These are phyloP conservation scores for Leucopternis melanops DNA, from an alignment of 2,113 vertebrate genomes.

Conservation along the genomic window DNA sequence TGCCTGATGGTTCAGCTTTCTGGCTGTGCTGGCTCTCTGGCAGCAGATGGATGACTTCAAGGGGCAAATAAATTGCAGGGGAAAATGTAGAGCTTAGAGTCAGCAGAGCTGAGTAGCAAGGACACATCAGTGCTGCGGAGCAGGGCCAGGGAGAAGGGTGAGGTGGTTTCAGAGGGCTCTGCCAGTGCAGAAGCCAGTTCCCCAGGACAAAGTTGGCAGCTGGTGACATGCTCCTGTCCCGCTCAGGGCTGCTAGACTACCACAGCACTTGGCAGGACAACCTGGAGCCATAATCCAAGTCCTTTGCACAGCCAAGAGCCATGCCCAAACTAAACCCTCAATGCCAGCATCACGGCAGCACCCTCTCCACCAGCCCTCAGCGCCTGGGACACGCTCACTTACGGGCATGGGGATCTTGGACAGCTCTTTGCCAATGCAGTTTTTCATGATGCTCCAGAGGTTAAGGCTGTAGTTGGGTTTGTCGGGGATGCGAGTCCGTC, in stretches of 20 bases:
- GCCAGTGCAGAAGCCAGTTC: neutral
- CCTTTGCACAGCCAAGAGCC: neutral
- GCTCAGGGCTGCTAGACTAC: neutral
- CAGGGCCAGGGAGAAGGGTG: neutral
- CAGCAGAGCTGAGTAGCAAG: neutral
- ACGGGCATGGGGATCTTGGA: conserved; percentile 99
- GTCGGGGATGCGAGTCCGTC: conserved; percentile 84
- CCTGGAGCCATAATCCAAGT: neutral
- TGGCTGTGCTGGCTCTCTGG: neutral
- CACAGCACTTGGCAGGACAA: neutral
- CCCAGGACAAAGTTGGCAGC: neutral
- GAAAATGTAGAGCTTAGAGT: rapidly evolving
- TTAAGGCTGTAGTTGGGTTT: conserved; percentile 99
- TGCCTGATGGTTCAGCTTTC: too few species aligned
- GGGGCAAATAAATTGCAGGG: neutral
- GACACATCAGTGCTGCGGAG: rapidly evolving
- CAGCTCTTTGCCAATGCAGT: conserved; percentile 97
- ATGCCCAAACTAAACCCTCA: neutral
- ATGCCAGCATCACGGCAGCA: rapidly evolving
- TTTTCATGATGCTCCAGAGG: conserved; percentile 99
- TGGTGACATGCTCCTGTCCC: neutral
- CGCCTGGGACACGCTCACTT: neutral
- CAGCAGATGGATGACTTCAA: neutral
- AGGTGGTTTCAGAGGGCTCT: neutral
- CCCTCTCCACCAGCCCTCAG: rapidly evolving